A percentile compares a stretch with the other conserved stretches of the same genome.
Evolutionary conservation across 1,140 invertebrate genomes (phyloP).

Genomic region (Andricus grossulariae): DNA sequence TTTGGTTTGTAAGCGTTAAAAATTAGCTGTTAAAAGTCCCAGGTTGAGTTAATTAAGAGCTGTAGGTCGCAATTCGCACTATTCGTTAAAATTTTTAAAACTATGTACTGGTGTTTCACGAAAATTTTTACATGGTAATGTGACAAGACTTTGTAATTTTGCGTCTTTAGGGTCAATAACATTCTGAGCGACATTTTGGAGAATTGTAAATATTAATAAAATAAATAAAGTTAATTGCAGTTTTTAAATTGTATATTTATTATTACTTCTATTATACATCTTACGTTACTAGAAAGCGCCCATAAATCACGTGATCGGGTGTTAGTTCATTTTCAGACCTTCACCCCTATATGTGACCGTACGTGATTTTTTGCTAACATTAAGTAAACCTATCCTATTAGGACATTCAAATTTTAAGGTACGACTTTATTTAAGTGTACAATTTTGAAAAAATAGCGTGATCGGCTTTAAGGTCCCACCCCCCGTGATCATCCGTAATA

Average conservation of each 20-base stretch:
- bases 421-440: no score
- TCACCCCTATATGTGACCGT: no score
- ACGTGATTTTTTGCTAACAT: no score
- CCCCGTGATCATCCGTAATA: no score
- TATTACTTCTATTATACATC: background rate
- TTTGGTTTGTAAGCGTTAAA: background rate
- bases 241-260: constrained; percentile 1
- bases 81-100: background rate
- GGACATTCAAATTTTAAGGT: no score
- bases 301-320: no score
- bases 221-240: constrained; percentile 12
- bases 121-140: background rate
- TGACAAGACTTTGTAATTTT: constrained; percentile 7
- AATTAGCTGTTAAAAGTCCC: background rate
- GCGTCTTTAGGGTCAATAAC: background rate
- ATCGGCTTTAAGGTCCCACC: no score
- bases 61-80: background rate
- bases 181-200: background rate
- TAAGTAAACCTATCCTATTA: no score
- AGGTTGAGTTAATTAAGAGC: background rate
- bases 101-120: background rate
- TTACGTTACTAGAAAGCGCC: no score
- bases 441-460: no score
- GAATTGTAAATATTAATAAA: constrained; percentile 7
- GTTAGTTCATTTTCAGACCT: no score